Conservation (phyloP, 2,888 invertebrate genomes). For the Schizotus pectinicornis region DNA sequence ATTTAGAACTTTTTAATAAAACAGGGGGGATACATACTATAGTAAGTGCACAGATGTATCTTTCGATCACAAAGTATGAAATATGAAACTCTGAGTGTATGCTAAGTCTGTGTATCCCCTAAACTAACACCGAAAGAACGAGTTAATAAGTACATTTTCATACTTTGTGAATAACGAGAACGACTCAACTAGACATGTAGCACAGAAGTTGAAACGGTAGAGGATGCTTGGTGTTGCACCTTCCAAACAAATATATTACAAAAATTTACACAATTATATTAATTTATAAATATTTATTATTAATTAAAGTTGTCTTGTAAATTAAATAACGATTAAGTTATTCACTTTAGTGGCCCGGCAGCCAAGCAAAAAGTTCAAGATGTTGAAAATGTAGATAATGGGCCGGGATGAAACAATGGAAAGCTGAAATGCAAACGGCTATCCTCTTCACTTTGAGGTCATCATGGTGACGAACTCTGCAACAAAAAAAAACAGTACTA, state of each 20-base stretch:
- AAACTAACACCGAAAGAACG: conserved; percentile 49
- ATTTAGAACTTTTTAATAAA: conserved; percentile 14
- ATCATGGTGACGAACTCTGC: conserved; percentile 98
- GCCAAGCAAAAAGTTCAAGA: conserved; percentile 56
- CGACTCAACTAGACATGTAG: conserved; percentile 52
- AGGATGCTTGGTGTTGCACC: conserved; percentile 39
- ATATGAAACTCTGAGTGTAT: conserved; percentile 43
- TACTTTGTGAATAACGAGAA: conserved; percentile 53
- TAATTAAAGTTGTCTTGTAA: conserved; percentile 39
- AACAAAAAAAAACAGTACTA: conserved; percentile 59
- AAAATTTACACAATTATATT: conserved; percentile 61
- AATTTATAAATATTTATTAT: conserved; percentile 55
- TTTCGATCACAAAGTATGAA: conserved; percentile 57
- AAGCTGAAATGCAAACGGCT: conserved; percentile 62
- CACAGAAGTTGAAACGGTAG: conserved; percentile 50
- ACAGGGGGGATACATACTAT: conserved; percentile 43
- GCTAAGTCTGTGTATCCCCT: conserved; percentile 44
- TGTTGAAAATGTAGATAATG: conserved; percentile 55
- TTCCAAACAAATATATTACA: conserved; percentile 58
- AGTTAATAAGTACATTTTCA: conserved; percentile 52
- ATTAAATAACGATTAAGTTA: conserved; percentile 56
- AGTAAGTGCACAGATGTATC: conserved; percentile 54
- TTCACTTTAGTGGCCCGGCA: conserved; percentile 57
- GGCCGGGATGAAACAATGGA: conserved; percentile 60
- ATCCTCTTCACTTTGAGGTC: conserved; percentile 96